Evolutionary conservation across 2,113 vertebrate genomes (phyloP).

Genomic region (Neotoma lepida): DNA sequence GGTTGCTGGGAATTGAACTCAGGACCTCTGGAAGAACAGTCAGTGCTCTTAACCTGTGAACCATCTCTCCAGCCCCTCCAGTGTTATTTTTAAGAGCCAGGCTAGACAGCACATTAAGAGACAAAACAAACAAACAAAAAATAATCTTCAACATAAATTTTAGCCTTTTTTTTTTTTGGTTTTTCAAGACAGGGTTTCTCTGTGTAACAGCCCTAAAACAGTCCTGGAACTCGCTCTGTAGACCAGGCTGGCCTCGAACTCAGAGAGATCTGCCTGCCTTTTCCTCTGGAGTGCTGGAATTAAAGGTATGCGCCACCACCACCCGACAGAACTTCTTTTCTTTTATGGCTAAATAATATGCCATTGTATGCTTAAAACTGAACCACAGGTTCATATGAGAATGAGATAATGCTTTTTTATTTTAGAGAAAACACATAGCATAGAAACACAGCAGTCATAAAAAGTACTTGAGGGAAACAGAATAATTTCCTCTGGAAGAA

Average conservation of each 20-base stretch:
- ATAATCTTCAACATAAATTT: slow-evolving; percentile 28
- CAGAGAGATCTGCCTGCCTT: neutral
- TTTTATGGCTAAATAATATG: slow-evolving; percentile 48
- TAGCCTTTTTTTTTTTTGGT: neutral
- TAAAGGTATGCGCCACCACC: neutral
- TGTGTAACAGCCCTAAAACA: too few relatives aligned
- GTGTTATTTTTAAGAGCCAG: neutral
- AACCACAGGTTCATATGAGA: slow-evolving; percentile 18
- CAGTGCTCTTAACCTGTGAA: too few relatives aligned
- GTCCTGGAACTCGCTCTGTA: neutral
- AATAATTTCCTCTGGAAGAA: slow-evolving; percentile 43
- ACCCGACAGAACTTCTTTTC: neutral
- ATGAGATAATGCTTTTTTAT: slow-evolving; percentile 30
- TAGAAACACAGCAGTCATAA: slow-evolving; percentile 35
- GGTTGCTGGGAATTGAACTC: too few relatives aligned
- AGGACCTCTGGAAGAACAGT: too few relatives aligned
- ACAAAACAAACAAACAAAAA: neutral
- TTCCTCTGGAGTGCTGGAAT: neutral
- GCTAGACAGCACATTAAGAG: neutral
- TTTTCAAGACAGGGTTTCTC: neutral
- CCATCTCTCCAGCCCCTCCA: too few relatives aligned
- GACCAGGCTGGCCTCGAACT: neutral
- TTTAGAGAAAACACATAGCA: slow-evolving; percentile 52
- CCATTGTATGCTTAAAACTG: neutral
- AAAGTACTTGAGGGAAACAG: slow-evolving; percentile 5